phyloP scores from a whole-genome alignment of 2,113 vertebrate genomes.

The Nettapus auritus region DNA sequence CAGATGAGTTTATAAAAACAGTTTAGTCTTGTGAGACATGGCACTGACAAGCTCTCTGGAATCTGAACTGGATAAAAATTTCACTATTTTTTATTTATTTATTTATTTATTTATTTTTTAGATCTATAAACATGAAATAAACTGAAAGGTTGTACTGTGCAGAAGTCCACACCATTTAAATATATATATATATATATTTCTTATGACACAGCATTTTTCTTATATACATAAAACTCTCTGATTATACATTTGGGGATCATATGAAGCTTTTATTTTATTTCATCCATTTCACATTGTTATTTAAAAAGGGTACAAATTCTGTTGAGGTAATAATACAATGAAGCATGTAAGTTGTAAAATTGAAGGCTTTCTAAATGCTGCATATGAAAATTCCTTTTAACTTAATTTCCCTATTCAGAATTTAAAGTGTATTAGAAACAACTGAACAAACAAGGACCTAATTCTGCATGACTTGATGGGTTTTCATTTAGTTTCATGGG shows the following conservation, averaged over 20 bases:
- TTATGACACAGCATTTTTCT: not conserved
- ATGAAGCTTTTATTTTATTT: slow-evolving; percentile 3
- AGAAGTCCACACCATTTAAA: not conserved
- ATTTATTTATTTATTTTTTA: too few relatives aligned
- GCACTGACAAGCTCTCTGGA: not conserved
- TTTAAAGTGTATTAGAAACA: not conserved
- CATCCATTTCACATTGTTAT: not conserved
- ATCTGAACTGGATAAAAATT: not conserved
- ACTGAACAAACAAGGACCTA: not conserved
- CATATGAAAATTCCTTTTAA: not conserved
- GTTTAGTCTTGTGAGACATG: not conserved
- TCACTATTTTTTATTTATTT: not conserved
- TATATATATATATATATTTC: not conserved
- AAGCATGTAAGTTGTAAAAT: not conserved
- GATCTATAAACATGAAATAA: not conserved
- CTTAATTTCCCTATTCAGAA: not conserved
- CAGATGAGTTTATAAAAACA: slow-evolving; percentile 11
- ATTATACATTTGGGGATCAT: not conserved
- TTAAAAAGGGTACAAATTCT: not conserved
- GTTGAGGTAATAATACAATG: not conserved
- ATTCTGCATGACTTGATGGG: not conserved
- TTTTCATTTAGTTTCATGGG: not conserved
- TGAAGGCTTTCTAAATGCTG: not conserved
- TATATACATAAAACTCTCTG: not conserved
- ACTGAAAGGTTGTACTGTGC: not conserved